Base-by-base conservation (phyloP, 2,888 invertebrate species). In the Dasypogon diadema region DNA sequence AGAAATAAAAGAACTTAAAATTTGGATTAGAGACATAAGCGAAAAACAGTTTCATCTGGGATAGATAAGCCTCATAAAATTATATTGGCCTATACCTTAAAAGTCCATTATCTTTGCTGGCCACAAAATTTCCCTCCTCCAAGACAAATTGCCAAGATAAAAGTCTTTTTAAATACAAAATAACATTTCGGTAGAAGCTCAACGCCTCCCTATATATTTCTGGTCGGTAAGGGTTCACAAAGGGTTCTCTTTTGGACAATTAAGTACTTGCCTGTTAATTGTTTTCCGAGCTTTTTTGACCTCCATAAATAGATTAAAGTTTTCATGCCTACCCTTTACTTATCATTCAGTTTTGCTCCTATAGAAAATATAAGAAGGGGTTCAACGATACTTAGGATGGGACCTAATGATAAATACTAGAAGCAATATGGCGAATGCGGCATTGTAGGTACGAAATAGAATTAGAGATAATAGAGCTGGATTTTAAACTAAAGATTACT, bases 281-380 rank as follows among this genome's bases (percentile, higher is more conserved):
- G 65, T 65, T 65, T 65, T 65, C 48, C 10, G 65, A 65, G 65
- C 65, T 65, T 65, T 65, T 65, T 65, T 65, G 65, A 46, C 65
- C 65, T 65, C 48, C 22, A 65, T 65, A 65, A 65, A 65, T 65
- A 65, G 65, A 65, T 65, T 65, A 65, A 65, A 65, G 65, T 65
- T 65, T 46, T 14, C 48, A 21, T 18, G 30, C 10, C 16, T n/a
- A 24, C 24, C 65, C 22, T 46, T 65, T 14, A 22, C 65, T 65
- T 24, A 12, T 24, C 46, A 65, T 46, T 65, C 46, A 46, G 10
- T 18, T 24, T 48, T 65, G 14, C 8, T 10, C 24, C 18, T 21
- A 16, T 14, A 4, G 55, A 22, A 63, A 63, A 21, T 65, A 48
- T 22, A 46, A 48, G 24, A 65, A 65, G 48, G 48, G 65, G 65